Percentiles rank a stretch among this genome's conserved stretches.
Conservation (phyloP, 2,113 vertebrate species). For the Leucosticte australis region DNA sequence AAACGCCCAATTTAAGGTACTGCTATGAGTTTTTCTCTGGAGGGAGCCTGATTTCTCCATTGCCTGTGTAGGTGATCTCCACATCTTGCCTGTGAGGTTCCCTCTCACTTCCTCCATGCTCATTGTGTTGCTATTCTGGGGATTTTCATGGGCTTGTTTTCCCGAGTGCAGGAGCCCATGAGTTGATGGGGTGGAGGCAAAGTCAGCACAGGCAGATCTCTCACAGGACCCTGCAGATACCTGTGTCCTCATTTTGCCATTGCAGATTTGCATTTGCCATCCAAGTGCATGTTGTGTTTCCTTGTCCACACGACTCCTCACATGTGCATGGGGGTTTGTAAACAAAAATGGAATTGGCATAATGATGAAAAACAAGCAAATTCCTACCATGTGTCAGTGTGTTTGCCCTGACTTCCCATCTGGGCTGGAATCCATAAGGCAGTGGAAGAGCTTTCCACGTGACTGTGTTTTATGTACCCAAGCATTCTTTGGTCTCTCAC, state of each 20-base stretch:
- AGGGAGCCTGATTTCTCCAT: neutral
- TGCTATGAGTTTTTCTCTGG: neutral
- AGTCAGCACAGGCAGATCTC: neutral
- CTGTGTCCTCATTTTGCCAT: constrained; percentile 42
- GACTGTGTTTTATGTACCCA: neutral
- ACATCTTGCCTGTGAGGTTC: neutral
- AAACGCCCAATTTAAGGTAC: neutral
- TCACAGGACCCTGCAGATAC: neutral
- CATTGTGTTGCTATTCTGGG: neutral
- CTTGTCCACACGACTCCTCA: constrained; percentile 36
- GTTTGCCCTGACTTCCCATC: neutral
- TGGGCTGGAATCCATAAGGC: neutral
- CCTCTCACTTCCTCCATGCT: neutral
- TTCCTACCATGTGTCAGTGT: neutral
- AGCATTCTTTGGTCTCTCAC: neutral
- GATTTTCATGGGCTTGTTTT: neutral
- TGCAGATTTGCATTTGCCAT: constrained; percentile 49
- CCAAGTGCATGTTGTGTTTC: constrained; percentile 58
- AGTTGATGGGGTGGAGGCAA: neutral
- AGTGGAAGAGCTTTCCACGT: neutral
- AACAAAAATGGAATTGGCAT: neutral
- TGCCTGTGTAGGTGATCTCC: neutral
- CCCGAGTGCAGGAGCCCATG: neutral
- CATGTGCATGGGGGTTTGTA: constrained; percentile 56
- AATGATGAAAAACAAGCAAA: neutral